phyloP scores from a whole-genome alignment of 2,888 invertebrate genomes.

The Caenorhabditis sp. region DNA sequence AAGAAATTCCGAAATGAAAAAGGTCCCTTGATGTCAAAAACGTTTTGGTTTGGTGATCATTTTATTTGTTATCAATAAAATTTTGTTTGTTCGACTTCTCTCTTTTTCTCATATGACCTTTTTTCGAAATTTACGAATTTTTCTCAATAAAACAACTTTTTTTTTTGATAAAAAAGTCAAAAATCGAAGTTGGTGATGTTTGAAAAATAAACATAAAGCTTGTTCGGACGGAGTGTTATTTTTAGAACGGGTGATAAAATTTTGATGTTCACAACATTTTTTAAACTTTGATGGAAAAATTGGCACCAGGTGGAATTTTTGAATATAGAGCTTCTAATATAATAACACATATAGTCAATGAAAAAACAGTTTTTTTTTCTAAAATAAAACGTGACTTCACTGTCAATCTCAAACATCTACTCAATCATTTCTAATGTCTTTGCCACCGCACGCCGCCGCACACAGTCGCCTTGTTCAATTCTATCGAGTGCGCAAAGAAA shows the following conservation, averaged over 20 bases:
- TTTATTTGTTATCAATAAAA: background rate
- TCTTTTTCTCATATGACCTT: background rate
- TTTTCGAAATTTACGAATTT: background rate
- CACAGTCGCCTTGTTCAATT: constrained; percentile 29
- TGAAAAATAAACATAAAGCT: too few species aligned
- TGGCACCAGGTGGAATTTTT: too few species aligned
- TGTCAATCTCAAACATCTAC: too few species aligned
- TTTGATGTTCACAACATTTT: too few species aligned
- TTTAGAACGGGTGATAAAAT: too few species aligned
- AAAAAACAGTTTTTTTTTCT: too few species aligned
- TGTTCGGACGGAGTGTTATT: too few species aligned
- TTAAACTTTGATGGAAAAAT: too few species aligned
- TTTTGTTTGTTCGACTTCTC: background rate
- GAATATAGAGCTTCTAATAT: too few species aligned
- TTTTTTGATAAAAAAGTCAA: background rate
- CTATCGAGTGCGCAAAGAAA: constrained; percentile 24
- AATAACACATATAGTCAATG: too few species aligned
- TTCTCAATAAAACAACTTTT: background rate
- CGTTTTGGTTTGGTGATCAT: background rate
- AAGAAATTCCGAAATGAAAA: background rate
- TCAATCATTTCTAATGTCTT: background rate
- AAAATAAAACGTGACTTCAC: too few species aligned
- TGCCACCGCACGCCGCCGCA: constrained; percentile 16
- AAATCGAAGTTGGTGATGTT: too few species aligned
- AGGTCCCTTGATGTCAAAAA: background rate